These are phyloP conservation scores for Crossaster papposus DNA, from an alignment of 53 echinoderm and acorn worm species.

Conservation along the genomic window DNA sequence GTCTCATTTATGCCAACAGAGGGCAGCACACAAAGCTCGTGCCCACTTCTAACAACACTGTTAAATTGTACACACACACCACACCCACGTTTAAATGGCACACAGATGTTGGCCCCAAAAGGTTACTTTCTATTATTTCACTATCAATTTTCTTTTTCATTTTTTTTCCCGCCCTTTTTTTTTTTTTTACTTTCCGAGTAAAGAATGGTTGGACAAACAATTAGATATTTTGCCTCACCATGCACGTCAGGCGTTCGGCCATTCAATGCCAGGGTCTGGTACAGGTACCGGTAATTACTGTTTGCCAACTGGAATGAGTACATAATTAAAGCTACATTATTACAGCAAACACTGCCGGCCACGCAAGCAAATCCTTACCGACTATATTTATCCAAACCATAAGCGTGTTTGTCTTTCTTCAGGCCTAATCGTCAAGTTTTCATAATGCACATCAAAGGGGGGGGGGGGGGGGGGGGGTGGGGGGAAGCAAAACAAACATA, in stretches of 20 bases:
- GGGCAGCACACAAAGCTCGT: background rate
- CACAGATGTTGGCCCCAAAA: background rate
- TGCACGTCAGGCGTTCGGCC: background rate
- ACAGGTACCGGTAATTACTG: background rate
- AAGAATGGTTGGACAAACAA: background rate
- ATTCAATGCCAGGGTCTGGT: background rate
- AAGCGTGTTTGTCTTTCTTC: constrained; percentile 5
- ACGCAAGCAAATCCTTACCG: background rate
- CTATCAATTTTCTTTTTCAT: background rate
- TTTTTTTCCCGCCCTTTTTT: background rate
- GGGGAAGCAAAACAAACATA: background rate
- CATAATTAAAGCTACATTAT: constrained; percentile 8
- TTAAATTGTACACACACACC: background rate
- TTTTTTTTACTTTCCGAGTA: too few species aligned
- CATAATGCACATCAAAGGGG: background rate
- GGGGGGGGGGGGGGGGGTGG: too few species aligned
- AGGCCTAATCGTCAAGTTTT: background rate
- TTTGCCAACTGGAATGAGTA: background rate
- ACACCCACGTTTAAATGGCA: background rate
- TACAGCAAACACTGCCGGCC: background rate
- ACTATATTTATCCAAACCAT: background rate
- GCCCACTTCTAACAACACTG: background rate
- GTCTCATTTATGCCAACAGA: background rate
- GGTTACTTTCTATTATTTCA: background rate
- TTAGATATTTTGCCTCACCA: background rate